phyloP scores from a whole-genome alignment of 1,140 invertebrate genomes.

The Drosophila mauritiana region DNA sequence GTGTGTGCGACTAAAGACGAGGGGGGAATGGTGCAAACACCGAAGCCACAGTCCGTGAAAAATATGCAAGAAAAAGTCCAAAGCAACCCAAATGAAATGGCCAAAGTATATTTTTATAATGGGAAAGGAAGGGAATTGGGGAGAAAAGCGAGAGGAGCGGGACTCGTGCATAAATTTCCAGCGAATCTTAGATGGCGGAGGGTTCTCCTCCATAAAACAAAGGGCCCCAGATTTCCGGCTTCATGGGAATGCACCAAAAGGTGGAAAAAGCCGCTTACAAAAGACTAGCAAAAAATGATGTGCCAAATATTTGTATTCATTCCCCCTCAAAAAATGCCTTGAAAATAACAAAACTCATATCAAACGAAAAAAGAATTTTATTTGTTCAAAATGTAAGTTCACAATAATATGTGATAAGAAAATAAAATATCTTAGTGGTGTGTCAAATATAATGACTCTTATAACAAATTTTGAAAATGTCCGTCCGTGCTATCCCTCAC shows the following conservation, averaged over 20 bases:
- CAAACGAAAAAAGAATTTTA: no score
- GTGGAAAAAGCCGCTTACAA: conserved; percentile 23
- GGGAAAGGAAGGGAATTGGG: conserved; percentile 27
- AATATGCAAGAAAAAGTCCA: conserved; percentile 71
- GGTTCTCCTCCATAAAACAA: conserved; percentile 48
- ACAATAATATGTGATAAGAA: no score
- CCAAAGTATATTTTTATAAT: conserved; percentile 67
- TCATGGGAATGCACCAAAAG: conserved; percentile 41
- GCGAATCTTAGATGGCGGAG: conserved; percentile 40
- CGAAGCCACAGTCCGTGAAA: conserved; percentile 64
- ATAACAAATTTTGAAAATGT: no score
- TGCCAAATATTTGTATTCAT: background rate
- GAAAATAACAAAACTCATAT: background rate
- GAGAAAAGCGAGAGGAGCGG: conserved; percentile 2
- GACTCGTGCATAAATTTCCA: conserved; percentile 60
- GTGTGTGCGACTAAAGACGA: conserved; percentile 18
- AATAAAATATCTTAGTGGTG: background rate
- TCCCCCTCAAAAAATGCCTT: background rate
- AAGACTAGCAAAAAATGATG: conserved; percentile 21
- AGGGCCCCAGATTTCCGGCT: conserved; percentile 45
- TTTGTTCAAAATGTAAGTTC: no score
- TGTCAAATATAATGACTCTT: no score
- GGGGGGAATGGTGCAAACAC: conserved; percentile 18
- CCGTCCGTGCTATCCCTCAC: background rate
- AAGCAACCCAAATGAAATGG: conserved; percentile 69